Percentiles rank a stretch among this genome's conserved stretches.
Evolutionary conservation across 2,113 vertebrate species (phyloP).

Genomic region (Ciconia boyciana): DNA sequence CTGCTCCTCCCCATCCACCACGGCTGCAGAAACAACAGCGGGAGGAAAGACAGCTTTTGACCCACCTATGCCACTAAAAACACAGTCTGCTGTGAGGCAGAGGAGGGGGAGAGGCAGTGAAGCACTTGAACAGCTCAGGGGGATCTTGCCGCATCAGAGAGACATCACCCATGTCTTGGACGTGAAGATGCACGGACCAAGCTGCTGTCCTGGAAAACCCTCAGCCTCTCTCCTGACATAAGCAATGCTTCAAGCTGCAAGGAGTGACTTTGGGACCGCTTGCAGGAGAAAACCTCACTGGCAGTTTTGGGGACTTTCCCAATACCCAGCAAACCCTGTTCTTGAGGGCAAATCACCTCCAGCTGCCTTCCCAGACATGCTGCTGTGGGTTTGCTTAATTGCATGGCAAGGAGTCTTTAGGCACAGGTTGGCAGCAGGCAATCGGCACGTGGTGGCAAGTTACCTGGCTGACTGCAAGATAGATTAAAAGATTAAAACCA

Average conservation of each 20-base stretch:
- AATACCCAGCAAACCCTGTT: background rate
- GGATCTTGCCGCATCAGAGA: background rate
- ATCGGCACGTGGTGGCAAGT: background rate
- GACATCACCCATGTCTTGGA: background rate
- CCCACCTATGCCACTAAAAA: background rate
- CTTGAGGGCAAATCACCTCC: background rate
- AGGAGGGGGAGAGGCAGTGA: background rate
- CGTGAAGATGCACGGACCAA: background rate
- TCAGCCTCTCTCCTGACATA: background rate
- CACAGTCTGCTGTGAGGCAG: fast-evolving
- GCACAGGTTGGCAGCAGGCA: background rate
- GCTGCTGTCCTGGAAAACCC: background rate
- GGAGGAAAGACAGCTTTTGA: background rate
- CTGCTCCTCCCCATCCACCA: background rate
- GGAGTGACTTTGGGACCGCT: background rate
- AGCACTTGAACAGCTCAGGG: background rate
- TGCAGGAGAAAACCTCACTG: background rate
- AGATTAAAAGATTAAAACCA: background rate
- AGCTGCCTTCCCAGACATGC: background rate
- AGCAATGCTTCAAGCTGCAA: background rate
- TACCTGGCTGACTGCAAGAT: background rate
- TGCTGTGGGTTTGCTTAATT: background rate
- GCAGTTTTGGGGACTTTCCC: background rate
- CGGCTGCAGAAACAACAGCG: fast-evolving
- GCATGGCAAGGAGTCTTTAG: background rate